A percentile compares a stretch with the other conserved stretches of the same genome.
Conservation (phyloP, 2,113 vertebrate genomes). For the Atrichornis clamosus region DNA sequence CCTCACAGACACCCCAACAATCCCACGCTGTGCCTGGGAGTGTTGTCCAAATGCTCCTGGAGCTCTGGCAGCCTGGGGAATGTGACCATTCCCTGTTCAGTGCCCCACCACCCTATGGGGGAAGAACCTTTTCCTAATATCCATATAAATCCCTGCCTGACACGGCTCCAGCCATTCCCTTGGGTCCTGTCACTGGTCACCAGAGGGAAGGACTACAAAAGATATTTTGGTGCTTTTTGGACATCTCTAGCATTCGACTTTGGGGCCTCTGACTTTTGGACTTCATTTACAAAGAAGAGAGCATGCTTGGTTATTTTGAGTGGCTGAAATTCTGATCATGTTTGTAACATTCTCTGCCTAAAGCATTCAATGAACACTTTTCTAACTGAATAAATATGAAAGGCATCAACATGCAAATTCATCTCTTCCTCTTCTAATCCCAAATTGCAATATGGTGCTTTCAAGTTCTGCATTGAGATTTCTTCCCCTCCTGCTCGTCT, state of each 20-base stretch:
- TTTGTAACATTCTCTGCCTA: background rate
- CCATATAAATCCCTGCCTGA: rapidly evolving
- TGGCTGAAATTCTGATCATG: background rate
- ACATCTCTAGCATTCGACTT: background rate
- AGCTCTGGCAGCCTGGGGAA: background rate
- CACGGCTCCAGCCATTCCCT: rapidly evolving
- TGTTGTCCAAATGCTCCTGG: rapidly evolving
- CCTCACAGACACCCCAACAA: background rate
- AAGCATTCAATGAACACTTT: background rate
- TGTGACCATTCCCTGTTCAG: background rate
- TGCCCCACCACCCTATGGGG: background rate
- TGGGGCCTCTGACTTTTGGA: background rate
- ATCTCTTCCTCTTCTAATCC: background rate
- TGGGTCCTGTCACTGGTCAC: background rate
- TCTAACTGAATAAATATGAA: slow-evolving; percentile 20
- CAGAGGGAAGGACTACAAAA: background rate
- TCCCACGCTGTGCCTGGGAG: background rate
- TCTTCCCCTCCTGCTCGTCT: background rate
- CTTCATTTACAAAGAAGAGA: background rate
- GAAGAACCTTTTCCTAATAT: rapidly evolving
- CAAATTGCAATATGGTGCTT: slow-evolving; percentile 5
- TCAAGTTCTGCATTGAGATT: background rate
- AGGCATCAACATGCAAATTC: background rate
- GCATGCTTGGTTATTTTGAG: background rate
- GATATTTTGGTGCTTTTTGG: background rate